Percentiles rank a stretch among this genome's conserved stretches.
Evolutionary conservation across 92 coral and sea anemone species (phyloP).

Genomic region (Umimayanthus kanabou): DNA sequence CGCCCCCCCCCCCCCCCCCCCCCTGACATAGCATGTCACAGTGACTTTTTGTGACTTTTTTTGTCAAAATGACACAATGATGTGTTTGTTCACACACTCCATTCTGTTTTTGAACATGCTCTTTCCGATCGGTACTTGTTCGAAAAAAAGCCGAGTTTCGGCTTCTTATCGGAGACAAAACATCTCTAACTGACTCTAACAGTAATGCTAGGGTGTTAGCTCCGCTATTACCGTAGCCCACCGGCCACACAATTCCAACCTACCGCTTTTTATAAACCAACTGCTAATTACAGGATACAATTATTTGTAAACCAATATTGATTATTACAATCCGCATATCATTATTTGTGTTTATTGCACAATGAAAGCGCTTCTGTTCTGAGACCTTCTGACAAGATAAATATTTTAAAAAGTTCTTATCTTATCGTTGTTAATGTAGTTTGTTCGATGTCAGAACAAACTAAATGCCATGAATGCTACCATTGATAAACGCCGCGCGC

Average conservation of each 20-base stretch:
- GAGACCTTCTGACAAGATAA: background rate
- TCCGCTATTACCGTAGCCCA: conserved; percentile 7
- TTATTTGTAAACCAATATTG: background rate
- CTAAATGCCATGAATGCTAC: no score
- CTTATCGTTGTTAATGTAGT: background rate
- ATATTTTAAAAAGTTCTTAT: background rate
- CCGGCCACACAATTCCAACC: conserved; percentile 3
- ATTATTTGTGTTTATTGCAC: background rate
- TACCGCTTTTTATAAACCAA: conserved; percentile 5
- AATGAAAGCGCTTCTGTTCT: background rate
- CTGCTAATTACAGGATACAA: conserved; percentile 2
- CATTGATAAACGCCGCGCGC: no score
- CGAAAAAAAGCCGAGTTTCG: background rate
- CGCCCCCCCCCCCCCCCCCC: no score
- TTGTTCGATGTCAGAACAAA: background rate
- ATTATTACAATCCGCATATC: conserved; percentile 3
- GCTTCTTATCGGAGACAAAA: conserved; percentile 4
- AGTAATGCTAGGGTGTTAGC: conserved; percentile 8
- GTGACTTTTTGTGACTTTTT: background rate
- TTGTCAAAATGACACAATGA: background rate
- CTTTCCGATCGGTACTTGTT: conserved; percentile 1
- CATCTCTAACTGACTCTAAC: background rate
- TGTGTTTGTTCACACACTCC: conserved; percentile 4
- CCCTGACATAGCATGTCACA: background rate
- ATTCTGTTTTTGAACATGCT: background rate